Evolutionary conservation across 1,140 invertebrate genomes (phyloP), one percentile per base, ranked within the genome.

Genomic region (Tetramorium parvispinum): DNA sequence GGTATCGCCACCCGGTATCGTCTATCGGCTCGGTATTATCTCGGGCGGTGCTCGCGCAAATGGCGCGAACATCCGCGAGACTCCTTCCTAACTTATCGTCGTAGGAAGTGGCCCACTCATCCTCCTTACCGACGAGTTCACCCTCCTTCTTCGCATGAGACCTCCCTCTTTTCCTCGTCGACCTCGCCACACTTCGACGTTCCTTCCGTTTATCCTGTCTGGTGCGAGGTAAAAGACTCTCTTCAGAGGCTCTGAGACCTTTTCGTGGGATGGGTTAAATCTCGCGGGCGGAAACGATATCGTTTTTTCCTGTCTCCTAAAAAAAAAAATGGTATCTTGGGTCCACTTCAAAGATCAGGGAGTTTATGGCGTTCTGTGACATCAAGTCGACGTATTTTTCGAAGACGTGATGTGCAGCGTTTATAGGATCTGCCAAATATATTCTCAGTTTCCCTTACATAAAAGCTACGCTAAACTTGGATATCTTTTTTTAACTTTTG

Each of bases 11-110:
- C 87, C 88, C 86, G 81, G 92, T 92, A 92, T 91, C 91, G 91
- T 92, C 86, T 92, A 92, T 93, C 93, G 91, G 88, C 88, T 81
- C 70, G 85, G 89, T 77, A 90, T 91, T 93, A 93, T 93, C 92
- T 92, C 91, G 91, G 89, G 76, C 88, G 90, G 89, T 76, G 63
- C 89, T 91, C 85, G 92, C 92, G 94, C 93, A 94, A 94, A 94
- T 94, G 94, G 94, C 93, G 93, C 93, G 91, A 93, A 94, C 93
- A 94, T 94, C 94, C 94, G 93, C 89, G 91, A 91, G 90, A 82
- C 91, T 89, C 90, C 89, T 92, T 93, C 89, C 91, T 93, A 93
- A 94, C 93, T 94, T 94, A 94, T 94, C 94, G 93, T 90, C 91
- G 63, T 90, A 93, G 93, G 93, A 94, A 93, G 93, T 92, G 91